phyloP scores from a whole-genome alignment of 2,888 invertebrate species.

The Tiliacea citrago region DNA sequence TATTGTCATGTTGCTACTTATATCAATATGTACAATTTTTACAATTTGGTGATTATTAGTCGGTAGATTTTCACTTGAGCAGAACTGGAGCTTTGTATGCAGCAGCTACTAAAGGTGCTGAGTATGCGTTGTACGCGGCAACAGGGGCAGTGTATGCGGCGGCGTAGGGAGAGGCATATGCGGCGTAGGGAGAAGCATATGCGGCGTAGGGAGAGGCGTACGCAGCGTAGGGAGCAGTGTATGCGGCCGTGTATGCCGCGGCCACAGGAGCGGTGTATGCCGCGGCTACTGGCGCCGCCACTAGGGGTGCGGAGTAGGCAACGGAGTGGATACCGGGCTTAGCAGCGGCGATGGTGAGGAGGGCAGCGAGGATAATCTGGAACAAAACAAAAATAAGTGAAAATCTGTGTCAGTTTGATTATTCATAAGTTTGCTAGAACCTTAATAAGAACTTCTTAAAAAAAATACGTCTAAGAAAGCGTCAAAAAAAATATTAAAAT shows the following conservation, averaged over 20 bases:
- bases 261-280: constrained; percentile 68
- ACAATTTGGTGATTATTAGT: constrained; percentile 4
- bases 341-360: constrained; percentile 82
- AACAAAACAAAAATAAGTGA: constrained; percentile 24
- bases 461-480: neutral
- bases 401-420: neutral
- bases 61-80: constrained; percentile 61
- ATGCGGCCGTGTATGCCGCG: constrained; percentile 71
- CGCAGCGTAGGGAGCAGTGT: constrained; percentile 74
- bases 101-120: constrained; percentile 65
- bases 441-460: neutral
- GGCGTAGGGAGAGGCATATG: constrained; percentile 73
- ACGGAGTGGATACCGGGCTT: constrained; percentile 85
- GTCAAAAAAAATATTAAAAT: neutral
- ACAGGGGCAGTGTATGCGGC: constrained; percentile 72
- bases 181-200: constrained; percentile 70
- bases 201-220: constrained; percentile 73
- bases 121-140: constrained; percentile 66
- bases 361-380: constrained; percentile 82
- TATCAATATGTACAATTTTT: constrained; percentile 42
- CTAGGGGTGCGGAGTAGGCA: constrained; percentile 72
- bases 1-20: constrained; percentile 51
- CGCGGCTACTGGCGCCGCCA: constrained; percentile 63
- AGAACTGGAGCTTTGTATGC: constrained; percentile 71
- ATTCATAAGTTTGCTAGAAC: neutral